Evolutionary conservation across 2,888 invertebrate genomes (phyloP).

Genomic region (Epirrhoe tristata): DNA sequence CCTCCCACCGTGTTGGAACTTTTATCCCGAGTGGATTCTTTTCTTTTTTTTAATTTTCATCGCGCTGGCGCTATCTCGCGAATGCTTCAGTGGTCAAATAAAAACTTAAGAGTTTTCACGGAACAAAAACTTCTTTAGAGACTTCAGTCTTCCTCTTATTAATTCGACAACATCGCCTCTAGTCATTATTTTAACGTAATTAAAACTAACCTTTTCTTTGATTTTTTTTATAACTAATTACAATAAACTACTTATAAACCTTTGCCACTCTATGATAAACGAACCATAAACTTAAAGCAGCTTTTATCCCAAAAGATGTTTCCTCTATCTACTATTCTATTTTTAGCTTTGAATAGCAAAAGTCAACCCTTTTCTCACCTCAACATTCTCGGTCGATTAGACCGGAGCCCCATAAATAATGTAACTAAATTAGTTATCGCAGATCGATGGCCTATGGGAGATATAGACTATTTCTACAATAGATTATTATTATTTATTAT

Average conservation of each 20-base stretch:
- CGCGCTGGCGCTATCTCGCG: slow-evolving; percentile 80
- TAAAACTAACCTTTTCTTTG: too few relatives aligned
- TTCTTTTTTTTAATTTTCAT: slow-evolving; percentile 79
- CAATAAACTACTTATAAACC: slow-evolving; percentile 1
- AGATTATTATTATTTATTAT: neutral
- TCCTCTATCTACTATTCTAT: slow-evolving; percentile 13
- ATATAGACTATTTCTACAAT: too few relatives aligned
- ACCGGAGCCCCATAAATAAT: slow-evolving; percentile 34
- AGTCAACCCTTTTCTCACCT: slow-evolving; percentile 17
- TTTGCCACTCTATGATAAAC: slow-evolving; percentile 23
- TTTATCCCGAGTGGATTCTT: slow-evolving; percentile 51
- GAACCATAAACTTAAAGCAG: slow-evolving; percentile 12
- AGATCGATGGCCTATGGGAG: slow-evolving; percentile 21
- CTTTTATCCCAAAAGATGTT: slow-evolving; percentile 5
- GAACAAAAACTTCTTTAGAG: slow-evolving; percentile 56
- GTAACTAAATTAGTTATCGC: slow-evolving; percentile 37
- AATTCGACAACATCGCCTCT: neutral
- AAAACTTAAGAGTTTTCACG: slow-evolving; percentile 82
- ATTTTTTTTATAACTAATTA: neutral
- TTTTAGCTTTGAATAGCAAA: slow-evolving; percentile 17
- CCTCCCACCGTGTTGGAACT: slow-evolving; percentile 41
- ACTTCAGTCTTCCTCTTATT: slow-evolving; percentile 19
- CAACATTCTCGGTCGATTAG: slow-evolving; percentile 38
- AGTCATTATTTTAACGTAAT: too few relatives aligned
- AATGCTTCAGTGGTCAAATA: slow-evolving; percentile 86